Base-by-base conservation (phyloP, 2,797 vertebrate species). In the Lacerta bilineata region DNA sequence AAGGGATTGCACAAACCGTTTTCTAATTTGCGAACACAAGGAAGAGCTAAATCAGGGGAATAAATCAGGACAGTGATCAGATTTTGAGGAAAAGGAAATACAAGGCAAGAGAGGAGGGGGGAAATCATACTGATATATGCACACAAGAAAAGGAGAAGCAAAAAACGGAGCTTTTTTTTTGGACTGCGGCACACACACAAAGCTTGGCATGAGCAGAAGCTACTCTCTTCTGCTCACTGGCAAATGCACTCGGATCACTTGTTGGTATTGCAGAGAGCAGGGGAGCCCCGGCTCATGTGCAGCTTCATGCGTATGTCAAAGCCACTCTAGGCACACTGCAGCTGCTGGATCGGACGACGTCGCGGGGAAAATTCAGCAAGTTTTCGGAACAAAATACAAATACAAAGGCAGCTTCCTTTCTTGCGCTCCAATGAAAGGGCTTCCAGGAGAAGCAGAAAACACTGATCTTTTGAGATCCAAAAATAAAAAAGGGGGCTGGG, bases 11-110 rank as follows among this genome's bases (percentile, higher is more conserved):
- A 93, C 87, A 94, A 90, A 94, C 69, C 87, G 25, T 84, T 83
- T 92, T 80, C 89, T 93, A 91, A 95, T 94, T 93, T 11, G 8
- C 88, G 93, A 96, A 96, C 93, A 92, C 80, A 87, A 91, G 61
- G 13, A 91, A 92, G 8, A 90, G 84, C 77, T 89, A 76, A 87
- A 95, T 89, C 80, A 94, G 83, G 72, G 94, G 91, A 93, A 91
- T 78, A 95, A 92, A 89, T 27, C 3, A 84, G 74, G 88, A 93
- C 85, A 86, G 88, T 68, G 80, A 95, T 78, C 91, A 90, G 90
- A 94, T 94, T 90, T 88, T 94, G 89, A 84, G 87, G 95, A 95
- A 66, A 91, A 94, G 85, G 92, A 90, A 59, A 20, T 87, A 95
- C 94, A 96, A 96, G 90, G 69, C 87, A 93, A 93, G 78, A 93